These are phyloP conservation scores for Tenthredo notha DNA, from an alignment of 2,888 invertebrate genomes.

Conservation along the genomic window DNA sequence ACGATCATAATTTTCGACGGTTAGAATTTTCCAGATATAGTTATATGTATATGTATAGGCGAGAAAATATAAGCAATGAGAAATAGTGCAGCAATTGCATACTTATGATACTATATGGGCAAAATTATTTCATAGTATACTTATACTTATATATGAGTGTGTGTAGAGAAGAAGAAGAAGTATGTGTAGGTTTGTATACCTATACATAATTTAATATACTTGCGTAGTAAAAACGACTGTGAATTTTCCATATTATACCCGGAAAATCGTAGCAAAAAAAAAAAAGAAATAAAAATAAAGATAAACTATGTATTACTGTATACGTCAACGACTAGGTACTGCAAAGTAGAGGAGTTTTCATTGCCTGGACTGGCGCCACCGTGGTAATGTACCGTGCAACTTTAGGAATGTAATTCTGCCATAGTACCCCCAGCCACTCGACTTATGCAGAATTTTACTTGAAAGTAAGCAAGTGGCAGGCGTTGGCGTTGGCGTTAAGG, in stretches of 20 bases:
- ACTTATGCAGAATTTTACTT: constrained; percentile 15
- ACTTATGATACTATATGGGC: too few relatives aligned
- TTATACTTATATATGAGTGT: too few relatives aligned
- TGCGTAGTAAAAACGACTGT: background rate
- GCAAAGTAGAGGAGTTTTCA: background rate
- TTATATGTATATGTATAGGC: background rate
- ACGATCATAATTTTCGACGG: background rate
- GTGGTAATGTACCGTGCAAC: constrained; percentile 43
- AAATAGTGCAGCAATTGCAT: too few relatives aligned
- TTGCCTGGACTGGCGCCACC: constrained; percentile 28
- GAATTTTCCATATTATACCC: background rate
- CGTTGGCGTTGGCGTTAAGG: constrained; percentile 12
- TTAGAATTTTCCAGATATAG: background rate
- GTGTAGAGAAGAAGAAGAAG: too few relatives aligned
- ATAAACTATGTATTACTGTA: too few relatives aligned
- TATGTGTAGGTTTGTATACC: too few relatives aligned
- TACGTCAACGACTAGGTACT: background rate
- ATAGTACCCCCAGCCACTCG: background rate
- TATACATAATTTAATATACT: background rate
- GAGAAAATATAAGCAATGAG: too few relatives aligned
- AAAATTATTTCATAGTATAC: too few relatives aligned
- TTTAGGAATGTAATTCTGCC: constrained; percentile 30
- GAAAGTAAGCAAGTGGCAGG: background rate
- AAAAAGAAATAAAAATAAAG: too few relatives aligned
- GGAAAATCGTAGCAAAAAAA: constrained; percentile 7